Evolutionary conservation across 2,888 invertebrate genomes (phyloP).

Genomic region (Adelognathus sp.): DNA sequence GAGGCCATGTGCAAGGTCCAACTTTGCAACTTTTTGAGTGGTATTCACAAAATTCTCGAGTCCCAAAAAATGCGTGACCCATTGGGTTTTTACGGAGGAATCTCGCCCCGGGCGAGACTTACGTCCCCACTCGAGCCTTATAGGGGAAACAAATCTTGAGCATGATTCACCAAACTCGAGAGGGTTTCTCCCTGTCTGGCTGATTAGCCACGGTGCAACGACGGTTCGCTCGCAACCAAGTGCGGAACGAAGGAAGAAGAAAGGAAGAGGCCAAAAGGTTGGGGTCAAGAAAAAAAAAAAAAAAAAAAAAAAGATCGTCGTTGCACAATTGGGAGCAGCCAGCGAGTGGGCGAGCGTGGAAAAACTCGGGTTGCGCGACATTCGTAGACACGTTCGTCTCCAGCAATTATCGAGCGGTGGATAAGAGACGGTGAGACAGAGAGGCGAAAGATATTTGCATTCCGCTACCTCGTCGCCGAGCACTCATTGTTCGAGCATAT

Average conservation of each 20-base stretch:
- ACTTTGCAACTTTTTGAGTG: too few relatives aligned
- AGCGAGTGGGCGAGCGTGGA: conserved; percentile 55
- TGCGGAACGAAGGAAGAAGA: conserved; percentile 26
- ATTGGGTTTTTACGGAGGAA: too few relatives aligned
- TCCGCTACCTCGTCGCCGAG: conserved; percentile 52
- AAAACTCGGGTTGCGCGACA: conserved; percentile 52
- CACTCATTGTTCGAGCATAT: conserved; percentile 57
- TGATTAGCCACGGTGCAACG: background rate
- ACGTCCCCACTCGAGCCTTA: too few relatives aligned
- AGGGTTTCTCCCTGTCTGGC: conserved; percentile 38
- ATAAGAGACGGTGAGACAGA: too few relatives aligned
- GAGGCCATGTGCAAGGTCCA: too few relatives aligned
- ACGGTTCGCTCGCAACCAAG: background rate
- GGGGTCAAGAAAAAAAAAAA: conserved; percentile 9
- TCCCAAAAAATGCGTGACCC: too few relatives aligned
- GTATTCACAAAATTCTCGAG: too few relatives aligned
- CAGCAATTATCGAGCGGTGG: conserved; percentile 56
- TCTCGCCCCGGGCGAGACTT: too few relatives aligned
- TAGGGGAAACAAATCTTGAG: conserved; percentile 23
- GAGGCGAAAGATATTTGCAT: conserved; percentile 58
- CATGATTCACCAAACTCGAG: conserved; percentile 47
- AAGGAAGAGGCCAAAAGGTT: background rate
- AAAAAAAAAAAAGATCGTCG: conserved; percentile 19
- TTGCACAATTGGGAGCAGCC: conserved; percentile 23
- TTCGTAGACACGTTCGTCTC: conserved; percentile 63